Evolutionary conservation across 2,888 invertebrate genomes (phyloP).

Genomic region (Chalcis sispes): DNA sequence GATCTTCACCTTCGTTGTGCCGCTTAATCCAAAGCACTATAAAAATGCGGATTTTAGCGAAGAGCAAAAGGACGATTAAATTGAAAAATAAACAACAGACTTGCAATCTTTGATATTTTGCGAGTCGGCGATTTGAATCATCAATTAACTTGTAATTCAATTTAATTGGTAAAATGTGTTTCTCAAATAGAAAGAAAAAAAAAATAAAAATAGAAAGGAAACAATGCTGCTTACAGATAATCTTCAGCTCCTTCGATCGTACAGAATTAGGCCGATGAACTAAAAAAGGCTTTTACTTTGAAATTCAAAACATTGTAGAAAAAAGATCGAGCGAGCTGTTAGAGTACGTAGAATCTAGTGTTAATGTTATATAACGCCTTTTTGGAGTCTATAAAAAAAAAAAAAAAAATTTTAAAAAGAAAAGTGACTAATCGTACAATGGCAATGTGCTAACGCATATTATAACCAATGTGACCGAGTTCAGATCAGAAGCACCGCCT

Average conservation of each 20-base stretch:
- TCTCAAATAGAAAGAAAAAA: too few species aligned
- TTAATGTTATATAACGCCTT: constrained; percentile 29
- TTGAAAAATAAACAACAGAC: constrained; percentile 5
- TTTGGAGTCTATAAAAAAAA: constrained; percentile 26
- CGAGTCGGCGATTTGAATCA: constrained; percentile 38
- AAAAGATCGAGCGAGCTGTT: constrained; percentile 37
- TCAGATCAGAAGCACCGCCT: constrained; percentile 52
- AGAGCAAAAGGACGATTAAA: constrained; percentile 45
- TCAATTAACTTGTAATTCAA: constrained; percentile 26
- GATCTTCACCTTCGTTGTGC: constrained; percentile 45
- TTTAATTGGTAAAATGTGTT: constrained; percentile 34
- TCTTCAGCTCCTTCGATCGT: constrained; percentile 45
- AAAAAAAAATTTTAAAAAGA: constrained; percentile 26
- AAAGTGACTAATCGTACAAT: constrained; percentile 45
- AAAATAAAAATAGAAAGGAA: too few species aligned
- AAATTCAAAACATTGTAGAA: not conserved
- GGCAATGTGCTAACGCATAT: constrained; percentile 38
- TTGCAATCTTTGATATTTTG: constrained; percentile 17
- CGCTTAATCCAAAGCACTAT: constrained; percentile 49
- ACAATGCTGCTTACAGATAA: constrained; percentile 37
- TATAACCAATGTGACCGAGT: constrained; percentile 49
- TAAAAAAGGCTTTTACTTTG: not conserved
- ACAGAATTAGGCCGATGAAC: not conserved
- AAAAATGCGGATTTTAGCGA: constrained; percentile 42
- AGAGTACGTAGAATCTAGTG: constrained; percentile 34